Base-by-base conservation (phyloP, 1,140 invertebrate species). In the Sminthurinus signatus region DNA sequence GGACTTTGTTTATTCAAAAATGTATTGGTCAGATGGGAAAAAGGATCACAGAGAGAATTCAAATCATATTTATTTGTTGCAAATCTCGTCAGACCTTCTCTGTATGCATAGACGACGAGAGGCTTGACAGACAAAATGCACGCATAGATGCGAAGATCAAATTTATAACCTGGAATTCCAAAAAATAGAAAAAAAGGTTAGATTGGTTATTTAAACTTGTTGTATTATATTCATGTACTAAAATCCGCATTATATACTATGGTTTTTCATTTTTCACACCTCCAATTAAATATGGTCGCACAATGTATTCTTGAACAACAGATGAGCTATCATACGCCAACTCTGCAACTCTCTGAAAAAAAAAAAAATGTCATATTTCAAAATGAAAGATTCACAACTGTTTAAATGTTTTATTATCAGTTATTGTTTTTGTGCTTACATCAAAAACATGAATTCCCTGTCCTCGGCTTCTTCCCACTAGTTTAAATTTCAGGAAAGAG, bases 171-270 rank as follows among this genome's bases (percentile, higher is more conserved):
- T n/a, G n/a, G n/a, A n/a, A n/a, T n/a, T n/a, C n/a, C n/a, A n/a
- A n/a, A n/a, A n/a, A n/a, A n/a, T n/a, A n/a, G n/a, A n/a, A n/a
- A n/a, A n/a, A n/a, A n/a, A n/a, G n/a, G n/a, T n/a, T n/a, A n/a
- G n/a, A n/a, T n/a, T n/a, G n/a, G n/a, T n/a, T n/a, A n/a, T n/a
- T n/a, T n/a, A n/a, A n/a, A n/a, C n/a, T n/a, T n/a, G n/a, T n/a
- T n/a, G n/a, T n/a, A n/a, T n/a, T n/a, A n/a, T n/a, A n/a, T n/a
- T n/a, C n/a, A n/a, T n/a, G n/a, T 36, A 5, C 32, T 36, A 28
- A 93, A 77, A 78, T 93, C 90, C 72, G 90, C 91, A 76, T 93
- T 93, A 75, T 93, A 91, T n/a, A n/a, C n/a, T n/a, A n/a, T n/a
- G n/a, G n/a, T n/a, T n/a, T n/a, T n/a, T n/a, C n/a, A n/a, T n/a